These are phyloP conservation scores for Drosophila novamexicana DNA, from an alignment of 1,140 invertebrate species.

Conservation along the genomic window DNA sequence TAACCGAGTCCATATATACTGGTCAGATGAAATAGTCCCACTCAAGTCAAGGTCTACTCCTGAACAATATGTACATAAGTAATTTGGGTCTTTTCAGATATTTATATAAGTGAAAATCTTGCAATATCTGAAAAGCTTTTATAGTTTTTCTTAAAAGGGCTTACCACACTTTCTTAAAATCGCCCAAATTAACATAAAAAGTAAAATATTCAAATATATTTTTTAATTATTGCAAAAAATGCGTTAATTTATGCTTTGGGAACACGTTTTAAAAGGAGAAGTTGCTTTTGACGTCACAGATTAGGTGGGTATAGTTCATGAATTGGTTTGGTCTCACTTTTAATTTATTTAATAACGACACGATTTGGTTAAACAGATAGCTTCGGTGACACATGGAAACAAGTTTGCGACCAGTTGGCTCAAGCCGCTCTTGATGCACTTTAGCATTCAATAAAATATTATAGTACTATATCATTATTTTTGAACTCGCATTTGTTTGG, in stretches of 20 bases:
- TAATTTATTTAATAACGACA: constrained; percentile 19
- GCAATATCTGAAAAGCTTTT: no score
- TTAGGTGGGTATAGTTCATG: neutral
- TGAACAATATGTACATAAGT: no score
- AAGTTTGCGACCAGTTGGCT: constrained; percentile 3
- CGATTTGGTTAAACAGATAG: constrained; percentile 11
- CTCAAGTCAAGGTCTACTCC: no score
- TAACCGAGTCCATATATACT: no score
- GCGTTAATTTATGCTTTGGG: neutral
- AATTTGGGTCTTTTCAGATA: no score
- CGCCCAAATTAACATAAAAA: no score
- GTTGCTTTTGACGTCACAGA: constrained; percentile 11
- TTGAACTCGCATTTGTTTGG: constrained; percentile 9
- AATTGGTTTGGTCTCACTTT: constrained; percentile 28
- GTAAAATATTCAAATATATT: neutral
- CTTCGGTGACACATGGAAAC: constrained; percentile 21
- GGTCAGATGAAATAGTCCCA: no score
- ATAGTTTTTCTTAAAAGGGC: no score
- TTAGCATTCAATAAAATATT: constrained; percentile 31
- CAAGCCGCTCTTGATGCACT: constrained; percentile 21
- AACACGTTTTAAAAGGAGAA: constrained; percentile 1
- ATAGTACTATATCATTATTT: constrained; percentile 19
- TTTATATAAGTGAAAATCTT: no score
- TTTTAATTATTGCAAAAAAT: neutral
- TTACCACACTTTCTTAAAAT: no score